A percentile compares a stretch with the other conserved stretches of the same genome.
These are phyloP conservation scores for Callaeas wilsoni DNA, from an alignment of 2,113 vertebrate genomes.

Conservation along the genomic window DNA sequence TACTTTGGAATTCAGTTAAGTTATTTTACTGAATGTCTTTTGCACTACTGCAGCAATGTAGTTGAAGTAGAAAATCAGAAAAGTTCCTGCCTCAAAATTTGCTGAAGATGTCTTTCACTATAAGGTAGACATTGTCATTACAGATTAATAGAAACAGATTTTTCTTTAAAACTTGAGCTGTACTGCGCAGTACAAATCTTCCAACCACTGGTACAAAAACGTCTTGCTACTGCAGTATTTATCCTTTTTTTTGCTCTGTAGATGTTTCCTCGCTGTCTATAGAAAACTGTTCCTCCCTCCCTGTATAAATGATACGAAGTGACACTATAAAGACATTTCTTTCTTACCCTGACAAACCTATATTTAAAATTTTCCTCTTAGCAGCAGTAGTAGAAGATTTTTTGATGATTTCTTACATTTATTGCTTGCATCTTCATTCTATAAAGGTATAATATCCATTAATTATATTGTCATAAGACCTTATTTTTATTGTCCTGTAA, in stretches of 20 bases:
- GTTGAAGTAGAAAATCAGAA: not conserved
- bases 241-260: not conserved
- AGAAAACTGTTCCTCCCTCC: not conserved
- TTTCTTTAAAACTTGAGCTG: not conserved
- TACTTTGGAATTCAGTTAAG: not conserved
- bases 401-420: not conserved
- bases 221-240: not conserved
- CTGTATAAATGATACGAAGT: not conserved
- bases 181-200: not conserved
- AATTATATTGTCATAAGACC: slow-evolving; percentile 29
- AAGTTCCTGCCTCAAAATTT: not conserved
- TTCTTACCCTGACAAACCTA: not conserved
- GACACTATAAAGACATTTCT: not conserved
- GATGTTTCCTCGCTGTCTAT: not conserved
- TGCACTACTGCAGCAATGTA: not conserved
- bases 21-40: not conserved
- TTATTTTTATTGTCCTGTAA: slow-evolving; percentile 41
- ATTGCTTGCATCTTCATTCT: slow-evolving; percentile 26
- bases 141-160: not conserved
- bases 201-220: not conserved
- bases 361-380: not conserved
- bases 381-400: not conserved
- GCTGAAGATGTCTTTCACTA: not conserved
- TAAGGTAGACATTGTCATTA: not conserved
- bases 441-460: slow-evolving; percentile 28